Percentiles rank a stretch among this genome's conserved stretches.
phyloP scores from a whole-genome alignment of 2,888 invertebrate genomes.

The Phyllotreta striolata region DNA sequence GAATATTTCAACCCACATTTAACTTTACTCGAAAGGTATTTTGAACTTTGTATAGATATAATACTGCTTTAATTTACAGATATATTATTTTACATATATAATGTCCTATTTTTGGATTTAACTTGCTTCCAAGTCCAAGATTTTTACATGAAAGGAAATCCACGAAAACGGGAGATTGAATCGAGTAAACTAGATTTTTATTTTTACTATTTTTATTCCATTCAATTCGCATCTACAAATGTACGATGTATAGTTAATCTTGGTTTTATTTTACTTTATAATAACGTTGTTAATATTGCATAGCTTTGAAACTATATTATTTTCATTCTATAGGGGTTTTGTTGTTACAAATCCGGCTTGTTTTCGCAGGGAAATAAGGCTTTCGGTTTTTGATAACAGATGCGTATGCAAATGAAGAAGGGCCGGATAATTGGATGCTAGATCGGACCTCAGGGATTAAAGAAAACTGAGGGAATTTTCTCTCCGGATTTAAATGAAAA shows the following conservation, averaged over 20 bases:
- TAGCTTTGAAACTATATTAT: background rate
- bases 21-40: background rate
- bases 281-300: too few relatives aligned
- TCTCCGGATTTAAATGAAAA: constrained; percentile 14
- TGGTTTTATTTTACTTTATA: too few relatives aligned
- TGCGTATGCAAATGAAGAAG: constrained; percentile 18
- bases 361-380: constrained; percentile 13
- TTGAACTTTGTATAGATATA: background rate
- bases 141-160: too few relatives aligned
- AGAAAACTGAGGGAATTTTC: constrained; percentile 14
- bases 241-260: too few relatives aligned
- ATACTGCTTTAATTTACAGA: background rate
- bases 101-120: too few relatives aligned
- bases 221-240: too few relatives aligned
- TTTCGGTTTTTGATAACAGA: constrained; percentile 7
- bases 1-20: background rate
- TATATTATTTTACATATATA: background rate
- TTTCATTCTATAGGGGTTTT: constrained; percentile 8
- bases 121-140: too few relatives aligned
- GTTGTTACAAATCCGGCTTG: background rate
- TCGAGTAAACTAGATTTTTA: too few relatives aligned
- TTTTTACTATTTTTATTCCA: too few relatives aligned
- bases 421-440: constrained; percentile 12
- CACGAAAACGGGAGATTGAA: too few relatives aligned
- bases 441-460: constrained; percentile 20